These are phyloP conservation scores for Rhagologus leucostigma DNA, from an alignment of 2,113 vertebrate genomes.

Conservation along the genomic window DNA sequence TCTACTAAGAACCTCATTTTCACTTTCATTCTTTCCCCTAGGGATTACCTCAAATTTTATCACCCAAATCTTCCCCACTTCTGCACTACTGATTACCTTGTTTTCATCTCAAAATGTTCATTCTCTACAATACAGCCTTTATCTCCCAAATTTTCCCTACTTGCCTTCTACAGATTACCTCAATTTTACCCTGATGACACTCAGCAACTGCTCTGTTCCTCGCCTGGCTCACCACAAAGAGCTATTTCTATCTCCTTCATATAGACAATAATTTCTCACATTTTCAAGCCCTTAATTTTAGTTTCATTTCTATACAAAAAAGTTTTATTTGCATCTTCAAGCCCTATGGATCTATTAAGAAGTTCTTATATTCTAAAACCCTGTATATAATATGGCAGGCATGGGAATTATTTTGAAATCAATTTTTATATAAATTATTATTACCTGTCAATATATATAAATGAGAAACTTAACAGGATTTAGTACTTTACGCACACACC, in stretches of 20 bases:
- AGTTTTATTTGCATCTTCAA: not conserved
- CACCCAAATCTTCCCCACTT: not conserved
- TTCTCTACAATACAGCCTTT: not conserved
- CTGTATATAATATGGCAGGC: not conserved
- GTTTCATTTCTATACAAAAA: not conserved
- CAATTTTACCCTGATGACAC: not conserved
- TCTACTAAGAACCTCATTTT: not conserved
- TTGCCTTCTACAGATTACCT: not conserved
- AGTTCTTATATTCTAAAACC: not conserved
- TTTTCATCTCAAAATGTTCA: not conserved
- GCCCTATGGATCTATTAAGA: no score
- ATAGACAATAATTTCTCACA: not conserved
- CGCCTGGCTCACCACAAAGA: not conserved
- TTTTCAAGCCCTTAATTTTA: not conserved
- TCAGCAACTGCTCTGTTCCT: not conserved
- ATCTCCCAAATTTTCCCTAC: not conserved
- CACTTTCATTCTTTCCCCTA: not conserved
- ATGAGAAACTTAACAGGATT: not conserved
- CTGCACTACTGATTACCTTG: not conserved
- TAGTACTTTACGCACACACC: not conserved
- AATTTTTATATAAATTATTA: not conserved
- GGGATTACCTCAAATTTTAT: not conserved
- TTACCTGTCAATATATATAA: not conserved
- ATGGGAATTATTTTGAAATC: rapidly evolving
- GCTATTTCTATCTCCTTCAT: not conserved